These are phyloP conservation scores for Orientallactaga bullata DNA, from an alignment of 2,113 vertebrate species.

Conservation along the genomic window DNA sequence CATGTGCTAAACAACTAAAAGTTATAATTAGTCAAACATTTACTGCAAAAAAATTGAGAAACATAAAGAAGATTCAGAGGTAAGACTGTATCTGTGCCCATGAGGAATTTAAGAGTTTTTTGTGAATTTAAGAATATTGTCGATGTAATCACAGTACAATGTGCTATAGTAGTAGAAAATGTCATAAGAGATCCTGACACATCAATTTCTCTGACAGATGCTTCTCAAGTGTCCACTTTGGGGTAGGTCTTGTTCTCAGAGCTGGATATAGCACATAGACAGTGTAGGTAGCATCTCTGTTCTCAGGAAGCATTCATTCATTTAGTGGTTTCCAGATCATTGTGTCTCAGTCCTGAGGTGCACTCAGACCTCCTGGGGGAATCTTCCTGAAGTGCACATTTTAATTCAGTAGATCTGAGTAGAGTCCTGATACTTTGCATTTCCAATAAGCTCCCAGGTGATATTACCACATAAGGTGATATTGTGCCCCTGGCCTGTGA, in stretches of 20 bases:
- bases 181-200: neutral
- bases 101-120: neutral
- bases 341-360: neutral
- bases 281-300: neutral
- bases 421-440: neutral
- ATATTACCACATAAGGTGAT: too few species aligned
- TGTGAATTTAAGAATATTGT: neutral
- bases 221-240: neutral
- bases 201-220: neutral
- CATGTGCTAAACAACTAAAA: conserved; percentile 32
- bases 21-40: conserved; percentile 1
- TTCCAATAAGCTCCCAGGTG: neutral
- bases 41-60: neutral
- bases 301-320: neutral
- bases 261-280: neutral
- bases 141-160: neutral
- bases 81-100: neutral
- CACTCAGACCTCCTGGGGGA: neutral
- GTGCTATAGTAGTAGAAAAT: neutral
- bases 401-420: neutral
- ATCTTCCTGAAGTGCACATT: conserved; percentile 35
- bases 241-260: neutral
- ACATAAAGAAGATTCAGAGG: neutral
- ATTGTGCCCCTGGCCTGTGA: neutral
- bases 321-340: neutral